Evolutionary conservation across 2,797 vertebrate genomes (phyloP).

Genomic region (Rhinichthys osculus): DNA sequence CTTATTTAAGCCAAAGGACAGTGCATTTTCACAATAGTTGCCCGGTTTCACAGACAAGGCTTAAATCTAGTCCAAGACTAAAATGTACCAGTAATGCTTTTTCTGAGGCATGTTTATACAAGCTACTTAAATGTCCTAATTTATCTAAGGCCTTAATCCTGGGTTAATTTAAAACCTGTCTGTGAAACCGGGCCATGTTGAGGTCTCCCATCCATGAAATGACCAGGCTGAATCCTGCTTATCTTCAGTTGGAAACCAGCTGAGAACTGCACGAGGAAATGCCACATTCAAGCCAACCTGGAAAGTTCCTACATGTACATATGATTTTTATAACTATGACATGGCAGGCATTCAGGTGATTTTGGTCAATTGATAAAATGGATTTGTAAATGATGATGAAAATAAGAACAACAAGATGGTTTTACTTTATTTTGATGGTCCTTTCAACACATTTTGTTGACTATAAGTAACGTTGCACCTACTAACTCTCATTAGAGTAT

Average conservation of each 20-base stretch:
- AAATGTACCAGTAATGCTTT: background rate
- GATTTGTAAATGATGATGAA: background rate
- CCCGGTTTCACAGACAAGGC: background rate
- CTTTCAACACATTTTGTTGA: too few relatives aligned
- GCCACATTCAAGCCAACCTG: background rate
- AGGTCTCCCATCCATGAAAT: background rate
- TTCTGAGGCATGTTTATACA: background rate
- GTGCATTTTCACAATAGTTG: background rate
- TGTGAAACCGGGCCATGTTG: background rate
- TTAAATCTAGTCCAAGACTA: background rate
- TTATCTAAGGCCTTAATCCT: background rate
- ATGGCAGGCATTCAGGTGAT: background rate
- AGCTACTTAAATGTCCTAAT: background rate
- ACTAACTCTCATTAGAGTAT: too few relatives aligned
- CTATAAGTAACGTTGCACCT: too few relatives aligned
- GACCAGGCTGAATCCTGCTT: background rate
- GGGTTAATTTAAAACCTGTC: background rate
- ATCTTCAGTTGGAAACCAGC: background rate
- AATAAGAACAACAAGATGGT: too few relatives aligned
- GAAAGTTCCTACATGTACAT: background rate
- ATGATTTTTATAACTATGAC: background rate
- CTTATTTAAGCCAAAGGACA: background rate
- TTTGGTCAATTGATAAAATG: background rate
- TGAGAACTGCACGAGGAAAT: background rate
- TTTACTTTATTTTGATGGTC: too few relatives aligned